Evolutionary conservation across 2,888 invertebrate species (phyloP).

Genomic region (Phania funesta): DNA sequence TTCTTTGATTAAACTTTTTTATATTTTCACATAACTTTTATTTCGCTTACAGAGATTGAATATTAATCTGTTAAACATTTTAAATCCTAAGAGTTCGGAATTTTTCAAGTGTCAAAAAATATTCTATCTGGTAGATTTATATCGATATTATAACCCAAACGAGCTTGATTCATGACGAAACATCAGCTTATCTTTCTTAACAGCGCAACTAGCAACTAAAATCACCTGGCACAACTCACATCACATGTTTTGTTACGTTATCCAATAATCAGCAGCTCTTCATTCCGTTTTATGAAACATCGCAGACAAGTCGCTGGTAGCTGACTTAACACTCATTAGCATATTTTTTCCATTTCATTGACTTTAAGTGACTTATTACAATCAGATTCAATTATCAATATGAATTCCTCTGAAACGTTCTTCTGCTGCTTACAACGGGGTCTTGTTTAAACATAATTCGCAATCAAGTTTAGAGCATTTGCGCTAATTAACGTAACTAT

Average conservation of each 20-base stretch:
- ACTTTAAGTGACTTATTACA: slow-evolving; percentile 56
- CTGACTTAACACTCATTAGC: slow-evolving; percentile 43
- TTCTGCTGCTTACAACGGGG: slow-evolving; percentile 27
- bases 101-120: too few relatives aligned
- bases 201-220: too few relatives aligned
- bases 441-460: slow-evolving; percentile 60
- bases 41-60: too few relatives aligned
- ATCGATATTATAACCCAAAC: too few relatives aligned
- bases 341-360: slow-evolving; percentile 56
- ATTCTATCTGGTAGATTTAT: too few relatives aligned
- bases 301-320: not conserved
- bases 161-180: too few relatives aligned
- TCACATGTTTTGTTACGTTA: not conserved
- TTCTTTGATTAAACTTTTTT: too few relatives aligned
- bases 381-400: slow-evolving; percentile 63
- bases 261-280: not conserved
- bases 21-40: too few relatives aligned
- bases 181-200: too few relatives aligned
- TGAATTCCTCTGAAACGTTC: slow-evolving; percentile 37
- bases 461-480: slow-evolving; percentile 52
- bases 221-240: too few relatives aligned
- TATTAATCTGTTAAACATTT: too few relatives aligned
- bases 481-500: slow-evolving; percentile 63
- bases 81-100: too few relatives aligned
- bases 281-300: not conserved